Conservation (phyloP, 2,113 vertebrate genomes). For the Onychostoma macrolepis region DNA sequence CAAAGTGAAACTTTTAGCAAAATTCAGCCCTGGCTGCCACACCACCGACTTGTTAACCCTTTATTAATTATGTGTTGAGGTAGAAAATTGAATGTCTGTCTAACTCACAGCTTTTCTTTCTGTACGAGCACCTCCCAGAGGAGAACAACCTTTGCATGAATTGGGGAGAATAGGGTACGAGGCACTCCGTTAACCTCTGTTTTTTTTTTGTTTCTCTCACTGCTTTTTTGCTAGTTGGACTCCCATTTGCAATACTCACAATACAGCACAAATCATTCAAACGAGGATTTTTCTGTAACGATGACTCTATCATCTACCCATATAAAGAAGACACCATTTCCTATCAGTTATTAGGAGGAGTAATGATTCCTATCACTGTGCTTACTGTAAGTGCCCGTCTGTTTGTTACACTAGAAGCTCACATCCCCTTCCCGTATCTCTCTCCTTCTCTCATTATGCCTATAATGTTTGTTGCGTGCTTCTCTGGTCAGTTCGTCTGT, state of each 20-base stretch:
- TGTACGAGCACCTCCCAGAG: not conserved
- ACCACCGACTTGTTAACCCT: constrained; percentile 16
- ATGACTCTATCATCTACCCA: constrained; percentile 95
- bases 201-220: constrained; percentile 36
- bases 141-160: not conserved
- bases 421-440: not conserved
- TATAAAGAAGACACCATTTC: constrained; percentile 98
- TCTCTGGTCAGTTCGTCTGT: not conserved
- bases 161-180: not conserved
- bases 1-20: not conserved
- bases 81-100: not conserved
- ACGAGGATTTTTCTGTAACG: constrained; percentile 98
- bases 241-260: constrained; percentile 95
- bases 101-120: constrained; percentile 28
- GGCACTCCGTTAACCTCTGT: constrained; percentile 31
- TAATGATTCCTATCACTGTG: constrained; percentile 91
- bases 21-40: not conserved
- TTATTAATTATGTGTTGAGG: constrained; percentile 10
- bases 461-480: not conserved
- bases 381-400: constrained; percentile 90
- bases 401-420: constrained; percentile 69
- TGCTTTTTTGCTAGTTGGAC: constrained; percentile 88
- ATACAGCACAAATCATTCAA: constrained; percentile 85
- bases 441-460: not conserved
- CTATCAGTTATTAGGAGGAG: constrained; percentile 93